Conservation (phyloP, 2,113 vertebrate species). For the Perccottus glenii region DNA sequence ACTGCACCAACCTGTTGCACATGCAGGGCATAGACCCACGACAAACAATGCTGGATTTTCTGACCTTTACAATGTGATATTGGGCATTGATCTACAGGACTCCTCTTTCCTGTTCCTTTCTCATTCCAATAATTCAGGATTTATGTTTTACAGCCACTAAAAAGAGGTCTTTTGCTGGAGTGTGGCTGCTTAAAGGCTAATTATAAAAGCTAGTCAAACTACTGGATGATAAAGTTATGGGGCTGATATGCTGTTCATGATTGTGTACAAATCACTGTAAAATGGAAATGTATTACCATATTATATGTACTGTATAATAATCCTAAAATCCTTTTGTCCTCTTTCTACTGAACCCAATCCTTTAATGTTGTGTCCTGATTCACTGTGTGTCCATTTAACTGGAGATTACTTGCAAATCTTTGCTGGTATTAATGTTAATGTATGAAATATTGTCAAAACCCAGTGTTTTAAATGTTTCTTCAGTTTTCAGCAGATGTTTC, state of each 20-base stretch:
- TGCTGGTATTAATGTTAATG: neutral
- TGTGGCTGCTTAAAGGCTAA: neutral
- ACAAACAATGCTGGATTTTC: too few species aligned
- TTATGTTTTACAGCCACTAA: neutral
- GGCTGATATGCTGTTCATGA: neutral
- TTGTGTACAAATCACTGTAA: neutral
- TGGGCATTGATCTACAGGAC: neutral
- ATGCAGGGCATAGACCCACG: too few species aligned
- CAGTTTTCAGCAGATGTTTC: neutral
- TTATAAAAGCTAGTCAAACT: slow-evolving; percentile 1
- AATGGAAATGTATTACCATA: neutral
- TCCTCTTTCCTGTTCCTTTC: neutral
- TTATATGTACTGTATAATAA: too few species aligned
- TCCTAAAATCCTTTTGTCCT: too few species aligned
- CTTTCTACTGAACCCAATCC: too few species aligned
- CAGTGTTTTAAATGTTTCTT: neutral
- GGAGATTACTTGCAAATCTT: neutral
- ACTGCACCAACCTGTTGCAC: neutral
- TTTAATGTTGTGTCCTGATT: neutral
- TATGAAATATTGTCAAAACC: neutral
- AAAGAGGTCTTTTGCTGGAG: neutral
- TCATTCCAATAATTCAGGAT: neutral
- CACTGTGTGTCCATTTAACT: neutral
- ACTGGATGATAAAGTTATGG: neutral
- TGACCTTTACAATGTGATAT: neutral